A percentile compares a stretch with the other conserved stretches of the same genome.
phyloP scores from a whole-genome alignment of 1,140 invertebrate species.

The Frieseomelitta varia region DNA sequence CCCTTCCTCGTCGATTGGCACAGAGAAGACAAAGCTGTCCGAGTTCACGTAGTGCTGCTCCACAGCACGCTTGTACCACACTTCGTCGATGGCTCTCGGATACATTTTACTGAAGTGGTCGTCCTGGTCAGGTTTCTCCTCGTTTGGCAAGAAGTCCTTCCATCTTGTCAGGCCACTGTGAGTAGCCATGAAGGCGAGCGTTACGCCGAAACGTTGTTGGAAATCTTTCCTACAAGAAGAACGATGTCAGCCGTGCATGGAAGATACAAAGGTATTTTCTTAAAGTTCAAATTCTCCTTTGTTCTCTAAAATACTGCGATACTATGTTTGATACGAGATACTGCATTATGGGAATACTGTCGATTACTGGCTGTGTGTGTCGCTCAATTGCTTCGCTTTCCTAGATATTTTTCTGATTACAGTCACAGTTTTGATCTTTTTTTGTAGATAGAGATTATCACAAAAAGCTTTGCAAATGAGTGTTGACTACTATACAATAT shows the following conservation, averaged over 20 bases:
- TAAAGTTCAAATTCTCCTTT: no score
- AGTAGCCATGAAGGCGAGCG: conserved; percentile 92
- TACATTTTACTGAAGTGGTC: conserved; percentile 78
- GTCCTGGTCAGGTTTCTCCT: conserved; percentile 62
- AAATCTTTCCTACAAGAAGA: conserved; percentile 87
- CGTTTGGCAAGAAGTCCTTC: conserved; percentile 87
- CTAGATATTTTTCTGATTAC: background rate
- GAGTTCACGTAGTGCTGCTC: conserved; percentile 92
- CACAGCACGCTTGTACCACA: conserved; percentile 96
- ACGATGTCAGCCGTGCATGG: conserved; percentile 22
- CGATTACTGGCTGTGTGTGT: background rate
- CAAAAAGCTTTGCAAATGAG: background rate
- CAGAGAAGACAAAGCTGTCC: conserved; percentile 93
- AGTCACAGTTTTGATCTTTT: background rate
- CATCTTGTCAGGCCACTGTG: conserved; percentile 94
- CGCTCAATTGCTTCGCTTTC: background rate
- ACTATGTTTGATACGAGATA: background rate
- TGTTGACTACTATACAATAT: conserved; percentile 19
- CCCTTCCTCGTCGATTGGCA: conserved; percentile 89
- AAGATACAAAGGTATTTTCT: background rate
- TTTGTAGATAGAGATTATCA: background rate
- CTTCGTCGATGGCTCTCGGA: conserved; percentile 91
- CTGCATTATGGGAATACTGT: background rate
- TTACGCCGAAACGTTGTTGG: conserved; percentile 91
- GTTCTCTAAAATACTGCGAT: background rate